Conservation (phyloP, 2,888 invertebrate species). For the Sepioteuthis lessoniana region DNA sequence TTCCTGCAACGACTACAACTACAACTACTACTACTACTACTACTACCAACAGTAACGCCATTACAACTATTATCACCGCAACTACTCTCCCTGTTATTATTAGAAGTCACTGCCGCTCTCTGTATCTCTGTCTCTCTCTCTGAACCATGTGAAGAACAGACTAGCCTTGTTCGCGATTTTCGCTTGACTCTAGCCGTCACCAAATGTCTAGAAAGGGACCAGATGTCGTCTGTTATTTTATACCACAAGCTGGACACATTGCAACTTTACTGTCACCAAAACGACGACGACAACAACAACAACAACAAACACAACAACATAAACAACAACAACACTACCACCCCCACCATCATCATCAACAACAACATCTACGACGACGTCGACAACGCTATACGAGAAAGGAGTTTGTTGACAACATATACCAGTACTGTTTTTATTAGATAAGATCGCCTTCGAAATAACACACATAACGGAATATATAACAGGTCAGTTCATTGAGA, state of each 20-base stretch:
- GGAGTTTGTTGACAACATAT: constrained; percentile 15
- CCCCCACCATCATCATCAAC: not conserved
- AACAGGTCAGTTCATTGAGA: not conserved
- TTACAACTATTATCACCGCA: not conserved
- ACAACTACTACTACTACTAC: not conserved
- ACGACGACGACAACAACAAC: not conserved
- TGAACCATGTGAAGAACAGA: constrained; percentile 17
- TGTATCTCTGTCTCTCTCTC: not conserved
- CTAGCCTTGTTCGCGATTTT: not conserved
- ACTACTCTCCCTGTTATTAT: not conserved
- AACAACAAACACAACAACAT: not conserved
- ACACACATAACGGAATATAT: not conserved
- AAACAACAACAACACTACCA: not conserved
- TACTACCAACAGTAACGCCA: not conserved
- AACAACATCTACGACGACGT: not conserved
- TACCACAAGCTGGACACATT: constrained; percentile 23
- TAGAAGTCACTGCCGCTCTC: not conserved
- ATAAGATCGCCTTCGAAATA: not conserved
- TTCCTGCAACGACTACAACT: not conserved
- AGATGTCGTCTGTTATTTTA: constrained; percentile 33
- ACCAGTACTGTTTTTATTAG: not conserved
- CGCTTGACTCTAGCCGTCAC: not conserved
- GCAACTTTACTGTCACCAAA: constrained; percentile 33
- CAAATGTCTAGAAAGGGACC: constrained; percentile 1
- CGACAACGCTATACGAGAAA: not conserved